Evolutionary conservation across 1,140 invertebrate genomes (phyloP), one percentile per base, ranked within the genome.

Genomic region (Planococcus citri): DNA sequence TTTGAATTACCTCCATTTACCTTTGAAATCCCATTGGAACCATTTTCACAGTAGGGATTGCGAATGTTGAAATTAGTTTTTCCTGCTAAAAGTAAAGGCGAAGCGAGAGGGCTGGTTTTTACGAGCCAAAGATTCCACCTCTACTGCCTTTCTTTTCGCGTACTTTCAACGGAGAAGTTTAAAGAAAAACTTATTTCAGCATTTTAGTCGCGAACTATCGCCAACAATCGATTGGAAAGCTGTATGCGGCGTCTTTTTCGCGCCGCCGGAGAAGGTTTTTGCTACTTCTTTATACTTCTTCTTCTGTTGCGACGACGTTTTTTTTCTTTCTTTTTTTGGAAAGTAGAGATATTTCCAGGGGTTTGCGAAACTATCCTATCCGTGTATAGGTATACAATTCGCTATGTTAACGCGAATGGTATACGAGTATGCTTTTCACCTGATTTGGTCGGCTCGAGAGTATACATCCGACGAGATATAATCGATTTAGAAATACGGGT

Each of bases 21-120:
- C 60, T 64, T 64, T 64, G 25, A 64, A 64, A 64, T 64, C 60
- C 60, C 60, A 25, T 24, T 25, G 60, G 60, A 64, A 64, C 60
- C 60, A 27, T 64, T 64, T 64, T 64, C 60, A 64, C 60, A 17
- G 60, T 64, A 64, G 60, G 60, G 60, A 64, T 64, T 64, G 60
- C 60, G 60, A 64, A 64, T 64, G 60, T 64, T 64, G 60, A 64
- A 64, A 64, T 64, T 64, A 64, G 60, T 64, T 64, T 64, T 64
- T 64, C 60, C 25, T 27, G 60, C 60, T 64, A 64, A 64, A 64
- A 25, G 60, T 25, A 17, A 64, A 64, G n/a, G 25, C 20, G 60
- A 64, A 64, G 41, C 41, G 41, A 51, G 41, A 17, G 29, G 41
- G 41, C 6, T 51, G 41, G 41, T 51, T 51, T 51, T 51, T 51